Conservation (phyloP, 1,140 invertebrate species). For the Caenorhabditis briggsae region DNA sequence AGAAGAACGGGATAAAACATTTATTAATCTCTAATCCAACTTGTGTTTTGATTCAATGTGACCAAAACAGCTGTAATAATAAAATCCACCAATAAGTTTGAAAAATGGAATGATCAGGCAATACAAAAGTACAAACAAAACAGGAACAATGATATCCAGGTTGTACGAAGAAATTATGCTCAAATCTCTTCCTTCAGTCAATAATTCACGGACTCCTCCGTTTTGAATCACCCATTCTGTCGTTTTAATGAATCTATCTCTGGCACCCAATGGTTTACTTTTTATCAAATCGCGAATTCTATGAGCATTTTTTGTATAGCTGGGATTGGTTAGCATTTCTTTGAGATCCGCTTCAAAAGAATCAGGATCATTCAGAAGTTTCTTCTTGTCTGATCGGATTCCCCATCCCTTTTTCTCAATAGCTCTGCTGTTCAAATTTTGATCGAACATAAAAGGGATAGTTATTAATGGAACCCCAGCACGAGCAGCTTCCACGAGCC, state of each 20-base stretch:
- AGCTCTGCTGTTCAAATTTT: slow-evolving; percentile 68
- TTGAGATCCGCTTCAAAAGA: neutral
- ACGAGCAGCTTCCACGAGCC: slow-evolving; percentile 79
- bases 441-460: slow-evolving; percentile 80
- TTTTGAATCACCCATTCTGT: slow-evolving; percentile 64
- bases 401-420: slow-evolving; percentile 66
- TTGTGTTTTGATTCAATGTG: slow-evolving; percentile 26
- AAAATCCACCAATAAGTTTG: slow-evolving; percentile 14
- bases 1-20: slow-evolving; percentile 40
- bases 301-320: slow-evolving; percentile 60
- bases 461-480: slow-evolving; percentile 80
- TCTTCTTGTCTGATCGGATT: slow-evolving; percentile 8
- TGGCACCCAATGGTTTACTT: slow-evolving; percentile 59
- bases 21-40: slow-evolving; percentile 25
- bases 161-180: slow-evolving; percentile 60
- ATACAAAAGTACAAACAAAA: slow-evolving; percentile 56
- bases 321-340: slow-evolving; percentile 44
- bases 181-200: slow-evolving; percentile 24
- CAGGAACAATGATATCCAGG: slow-evolving; percentile 63
- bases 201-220: slow-evolving; percentile 60
- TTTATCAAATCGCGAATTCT: slow-evolving; percentile 52
- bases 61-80: slow-evolving; percentile 34
- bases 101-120: slow-evolving; percentile 25
- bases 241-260: slow-evolving; percentile 58
- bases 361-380: neutral